Base-by-base conservation (phyloP, 2,888 invertebrate species). In the Polylopha cassiicola region DNA sequence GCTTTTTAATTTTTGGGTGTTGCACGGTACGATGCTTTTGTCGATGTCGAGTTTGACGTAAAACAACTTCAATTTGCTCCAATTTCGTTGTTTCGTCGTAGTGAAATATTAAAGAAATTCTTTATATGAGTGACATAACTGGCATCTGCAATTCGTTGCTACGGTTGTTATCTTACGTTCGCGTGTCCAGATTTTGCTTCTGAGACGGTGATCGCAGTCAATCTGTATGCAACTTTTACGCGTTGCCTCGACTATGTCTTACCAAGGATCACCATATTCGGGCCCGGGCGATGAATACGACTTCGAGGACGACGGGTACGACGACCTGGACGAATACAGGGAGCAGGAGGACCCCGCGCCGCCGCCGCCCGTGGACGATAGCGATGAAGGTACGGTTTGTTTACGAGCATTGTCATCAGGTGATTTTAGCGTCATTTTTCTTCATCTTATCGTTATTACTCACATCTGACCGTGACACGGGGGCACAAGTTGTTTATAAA, bases 231-330 rank as follows among this genome's bases (percentile, higher is more conserved):
- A 82, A 84, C 82, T 85, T 70, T 68, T 85, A 85, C 82, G 84
- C 81, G 81, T 82, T 71, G 73, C 73, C 68, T 84, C 84, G 65
- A 77, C 80, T 68, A 90, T 90, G 90, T 89, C 90, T 62, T 89
- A 87, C 77, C 88, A 89, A 75, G 90, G 89, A 65, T 90, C 91
- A 52, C 89, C 89, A 46, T 89, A 88, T 78, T 90, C 90, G 52
- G 88, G 89, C 54, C 90, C 88, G 60, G 88, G 88, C 47, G 90
- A 91, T 63, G 92, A 92, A 61, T 91, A 90, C 64, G 92, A 92
- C 60, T 89, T 90, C 65, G 91, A 92, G 43, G 92, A 92, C 51
- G 91, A 91, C 41, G 89, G 90, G 58, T 90, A 89, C 58, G 91
- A 91, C 53, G 91, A 90, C 58, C 58, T 88, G 53, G 91, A 92